Conservation (phyloP, 53 echinoderm and acorn worm genomes). For the Arbacia lixula region DNA sequence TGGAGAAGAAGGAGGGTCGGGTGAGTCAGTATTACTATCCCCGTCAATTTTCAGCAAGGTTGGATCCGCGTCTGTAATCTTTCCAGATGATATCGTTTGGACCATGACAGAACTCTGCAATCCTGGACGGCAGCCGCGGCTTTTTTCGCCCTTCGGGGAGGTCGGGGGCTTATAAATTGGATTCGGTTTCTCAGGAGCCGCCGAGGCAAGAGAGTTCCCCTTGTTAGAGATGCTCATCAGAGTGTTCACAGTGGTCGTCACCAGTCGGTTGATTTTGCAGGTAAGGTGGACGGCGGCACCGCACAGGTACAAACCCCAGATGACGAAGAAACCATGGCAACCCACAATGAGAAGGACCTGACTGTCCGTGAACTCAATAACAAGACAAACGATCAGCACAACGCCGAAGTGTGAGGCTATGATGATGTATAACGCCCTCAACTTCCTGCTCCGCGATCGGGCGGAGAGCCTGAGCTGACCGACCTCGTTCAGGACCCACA, state of each 20-base stretch:
- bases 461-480: conserved; percentile 69
- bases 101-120: too few relatives aligned
- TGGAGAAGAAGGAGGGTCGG: too few relatives aligned
- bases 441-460: conserved; percentile 61
- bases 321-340: conserved; percentile 82
- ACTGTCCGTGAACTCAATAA: conserved; percentile 49
- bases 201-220: background rate
- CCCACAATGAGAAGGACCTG: conserved; percentile 60
- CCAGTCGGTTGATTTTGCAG: background rate
- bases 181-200: too few relatives aligned
- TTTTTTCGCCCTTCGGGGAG: too few relatives aligned
- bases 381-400: conserved; percentile 50
- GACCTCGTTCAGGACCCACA: conserved; percentile 75
- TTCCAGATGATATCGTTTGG: too few relatives aligned
- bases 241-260: background rate
- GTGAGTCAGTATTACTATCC: too few relatives aligned
- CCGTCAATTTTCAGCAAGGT: too few relatives aligned
- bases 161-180: too few relatives aligned
- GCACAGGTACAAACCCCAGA: conserved; percentile 72
- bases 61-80: too few relatives aligned
- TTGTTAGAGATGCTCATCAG: background rate
- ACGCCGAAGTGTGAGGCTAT: conserved; percentile 63
- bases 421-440: conserved; percentile 58
- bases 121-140: too few relatives aligned
- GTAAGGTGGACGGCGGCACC: background rate